phyloP scores from a whole-genome alignment of 2,113 vertebrate genomes.

The Numida meleagris region DNA sequence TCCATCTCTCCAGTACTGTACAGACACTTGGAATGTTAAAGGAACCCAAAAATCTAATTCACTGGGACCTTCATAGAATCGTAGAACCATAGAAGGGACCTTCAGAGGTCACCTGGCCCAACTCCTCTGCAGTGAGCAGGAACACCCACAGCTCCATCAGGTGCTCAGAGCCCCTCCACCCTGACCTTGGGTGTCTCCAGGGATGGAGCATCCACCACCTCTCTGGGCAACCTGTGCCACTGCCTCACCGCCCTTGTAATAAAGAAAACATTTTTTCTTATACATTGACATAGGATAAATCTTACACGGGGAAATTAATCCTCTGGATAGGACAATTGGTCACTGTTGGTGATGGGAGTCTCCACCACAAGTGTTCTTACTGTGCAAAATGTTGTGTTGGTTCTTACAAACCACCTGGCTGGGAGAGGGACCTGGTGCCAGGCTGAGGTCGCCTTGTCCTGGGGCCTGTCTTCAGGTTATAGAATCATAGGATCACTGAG shows the following conservation, averaged over 20 bases:
- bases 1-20: background rate
- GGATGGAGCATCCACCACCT: no score
- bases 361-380: background rate
- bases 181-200: no score
- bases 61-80: background rate
- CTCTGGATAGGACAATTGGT: background rate
- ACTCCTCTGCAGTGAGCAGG: no score
- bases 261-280: no score
- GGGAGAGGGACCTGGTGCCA: background rate
- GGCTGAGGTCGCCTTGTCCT: background rate
- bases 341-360: background rate
- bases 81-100: no score
- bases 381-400: background rate
- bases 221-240: no score
- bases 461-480: background rate
- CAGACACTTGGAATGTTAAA: background rate
- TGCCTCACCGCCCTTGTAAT: no score
- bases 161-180: no score
- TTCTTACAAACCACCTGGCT: background rate
- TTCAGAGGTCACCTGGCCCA: no score
- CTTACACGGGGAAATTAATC: accelerated
- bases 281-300: background rate
- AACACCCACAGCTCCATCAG: no score
- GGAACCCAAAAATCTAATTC: background rate
- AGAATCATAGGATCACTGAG: no score